Percentiles rank a stretch among this genome's conserved stretches.
These are phyloP conservation scores for Bruchidius siliquastri DNA, from an alignment of 2,888 invertebrate species.

Conservation along the genomic window DNA sequence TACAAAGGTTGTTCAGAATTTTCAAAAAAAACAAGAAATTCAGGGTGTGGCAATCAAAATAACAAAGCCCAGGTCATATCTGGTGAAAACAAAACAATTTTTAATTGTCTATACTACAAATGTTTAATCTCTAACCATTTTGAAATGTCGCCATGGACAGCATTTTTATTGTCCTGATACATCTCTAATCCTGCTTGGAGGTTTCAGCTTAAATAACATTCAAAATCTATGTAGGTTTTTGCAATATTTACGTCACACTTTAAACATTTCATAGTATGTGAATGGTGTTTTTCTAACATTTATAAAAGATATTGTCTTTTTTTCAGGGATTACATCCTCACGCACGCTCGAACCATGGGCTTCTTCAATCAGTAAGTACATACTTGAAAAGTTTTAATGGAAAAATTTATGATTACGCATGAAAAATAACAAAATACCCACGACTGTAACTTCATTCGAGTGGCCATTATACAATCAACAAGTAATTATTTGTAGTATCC, in stretches of 20 bases:
- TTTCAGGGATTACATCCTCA: background rate
- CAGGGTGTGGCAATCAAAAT: too few species aligned
- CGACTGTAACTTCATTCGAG: background rate
- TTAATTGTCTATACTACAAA: too few species aligned
- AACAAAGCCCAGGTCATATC: too few species aligned
- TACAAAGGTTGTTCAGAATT: too few species aligned
- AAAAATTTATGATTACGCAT: background rate
- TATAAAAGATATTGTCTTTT: background rate
- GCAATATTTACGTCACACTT: background rate
- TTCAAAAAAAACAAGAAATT: too few species aligned
- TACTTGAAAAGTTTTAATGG: background rate
- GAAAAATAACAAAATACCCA: background rate
- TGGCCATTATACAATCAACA: background rate
- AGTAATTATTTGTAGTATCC: background rate
- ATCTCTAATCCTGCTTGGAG: too few species aligned
- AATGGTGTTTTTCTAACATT: background rate
- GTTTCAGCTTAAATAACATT: too few species aligned
- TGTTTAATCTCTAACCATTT: too few species aligned
- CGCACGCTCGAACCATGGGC: background rate
- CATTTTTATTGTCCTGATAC: too few species aligned
- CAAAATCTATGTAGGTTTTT: background rate
- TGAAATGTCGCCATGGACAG: too few species aligned
- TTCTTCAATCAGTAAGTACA: background rate
- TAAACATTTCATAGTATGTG: background rate
- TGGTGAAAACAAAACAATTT: too few species aligned